A percentile compares a stretch with the other conserved stretches of the same genome.
phyloP scores from a whole-genome alignment of 2,797 vertebrate species.

The Sciurus vulgaris region DNA sequence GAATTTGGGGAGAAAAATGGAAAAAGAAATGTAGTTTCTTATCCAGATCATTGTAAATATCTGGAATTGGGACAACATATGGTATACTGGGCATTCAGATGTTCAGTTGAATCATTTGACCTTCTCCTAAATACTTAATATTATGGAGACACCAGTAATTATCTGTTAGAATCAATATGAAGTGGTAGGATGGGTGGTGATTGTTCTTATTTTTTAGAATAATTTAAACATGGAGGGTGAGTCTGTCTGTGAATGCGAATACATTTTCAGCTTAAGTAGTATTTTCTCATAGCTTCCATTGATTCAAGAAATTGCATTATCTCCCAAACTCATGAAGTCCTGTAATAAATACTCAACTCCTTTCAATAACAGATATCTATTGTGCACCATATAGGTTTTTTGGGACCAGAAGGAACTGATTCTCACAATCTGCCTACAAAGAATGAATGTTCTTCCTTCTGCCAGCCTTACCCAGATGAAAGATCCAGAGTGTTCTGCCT shows the following conservation, averaged over 20 bases:
- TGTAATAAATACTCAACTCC: background rate
- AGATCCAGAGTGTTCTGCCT: background rate
- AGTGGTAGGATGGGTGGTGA: background rate
- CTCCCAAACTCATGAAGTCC: slow-evolving; percentile 21
- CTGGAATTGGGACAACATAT: background rate
- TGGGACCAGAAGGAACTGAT: background rate
- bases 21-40: background rate
- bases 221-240: background rate
- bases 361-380: slow-evolving; percentile 3
- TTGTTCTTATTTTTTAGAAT: slow-evolving; percentile 7
- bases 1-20: slow-evolving; percentile 13
- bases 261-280: slow-evolving; percentile 1
- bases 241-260: background rate
- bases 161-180: slow-evolving; percentile 64
- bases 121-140: background rate
- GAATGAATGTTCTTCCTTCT: background rate
- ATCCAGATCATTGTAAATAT: slow-evolving; percentile 49
- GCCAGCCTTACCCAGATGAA: background rate
- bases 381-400: background rate
- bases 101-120: slow-evolving; percentile 36
- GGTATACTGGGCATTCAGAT: background rate
- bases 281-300: background rate
- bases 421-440: background rate
- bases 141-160: slow-evolving; percentile 29
- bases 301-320: background rate